Evolutionary conservation across 2,797 vertebrate species (phyloP).

Genomic region (Tangara arthus): DNA sequence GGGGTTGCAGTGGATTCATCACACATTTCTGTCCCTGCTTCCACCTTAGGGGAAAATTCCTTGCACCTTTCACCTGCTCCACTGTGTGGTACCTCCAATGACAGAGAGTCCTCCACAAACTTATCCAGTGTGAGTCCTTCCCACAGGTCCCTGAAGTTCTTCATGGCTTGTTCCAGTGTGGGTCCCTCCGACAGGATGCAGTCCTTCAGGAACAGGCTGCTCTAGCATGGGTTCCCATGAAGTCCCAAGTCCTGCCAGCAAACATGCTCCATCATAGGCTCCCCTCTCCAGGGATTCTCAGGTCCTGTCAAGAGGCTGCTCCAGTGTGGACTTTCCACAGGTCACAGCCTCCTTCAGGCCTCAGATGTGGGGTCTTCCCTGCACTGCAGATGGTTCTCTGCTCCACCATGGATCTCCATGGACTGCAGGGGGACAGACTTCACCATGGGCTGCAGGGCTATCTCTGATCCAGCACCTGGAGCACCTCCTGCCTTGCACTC

Average conservation of each 20-base stretch:
- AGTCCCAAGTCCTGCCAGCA: not conserved
- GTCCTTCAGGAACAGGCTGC: not conserved
- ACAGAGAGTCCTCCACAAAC: not conserved
- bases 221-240: not conserved
- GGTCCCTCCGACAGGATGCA: accelerated
- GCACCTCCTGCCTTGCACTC: accelerated
- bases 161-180: not conserved
- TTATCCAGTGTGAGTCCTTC: not conserved
- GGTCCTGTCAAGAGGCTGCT: not conserved
- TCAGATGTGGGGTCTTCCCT: not conserved
- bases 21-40: not conserved
- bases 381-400: not conserved
- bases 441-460: not conserved
- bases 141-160: not conserved
- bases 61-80: not conserved
- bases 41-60: not conserved
- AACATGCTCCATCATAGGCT: not conserved
- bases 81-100: too few relatives aligned
- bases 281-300: not conserved
- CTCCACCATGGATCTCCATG: not conserved
- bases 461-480: not conserved
- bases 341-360: not conserved
- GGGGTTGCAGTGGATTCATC: accelerated
- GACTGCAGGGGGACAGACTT: not conserved
- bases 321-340: accelerated